Base-by-base conservation (phyloP, 2,797 vertebrate species). In the Enteromius mattozi region DNA sequence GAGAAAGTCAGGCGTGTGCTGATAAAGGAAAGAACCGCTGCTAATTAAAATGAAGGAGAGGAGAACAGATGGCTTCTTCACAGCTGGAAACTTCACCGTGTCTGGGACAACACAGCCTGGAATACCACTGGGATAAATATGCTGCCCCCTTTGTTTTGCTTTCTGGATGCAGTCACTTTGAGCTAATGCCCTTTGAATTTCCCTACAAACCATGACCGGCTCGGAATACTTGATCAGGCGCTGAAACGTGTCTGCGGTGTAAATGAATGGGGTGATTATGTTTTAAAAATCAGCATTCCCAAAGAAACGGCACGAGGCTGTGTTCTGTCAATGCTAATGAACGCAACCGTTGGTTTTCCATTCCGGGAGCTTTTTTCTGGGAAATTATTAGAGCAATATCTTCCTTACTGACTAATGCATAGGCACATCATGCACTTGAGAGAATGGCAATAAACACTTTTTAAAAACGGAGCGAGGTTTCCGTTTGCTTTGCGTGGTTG, bases 31-130 rank as follows among this genome's bases (percentile, higher is more conserved):
- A 86, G 92, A 88, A 93, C 89, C 88, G 91, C 85, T 86, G 88
- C 85, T 93, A 93, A 94, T 91, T 95, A 92, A 91, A 93, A 91
- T 90, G 88, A 90, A 90, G 92, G 92, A 91, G 90, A 88, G 88
- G 91, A 40, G 92, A 95, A 89, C 95, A 96, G 94, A 94, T 95
- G 94, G 94, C 89, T 88, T 90, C 90, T 88, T 88, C 90, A 89
- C 91, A 91, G 91, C 89, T 93, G 92, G 85, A 94, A 91, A 85
- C 87, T 90, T 88, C 78, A 83, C 8, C 47, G 86, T 88, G 91
- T 91, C 92, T 91, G 91, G 93, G 91, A 86, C 72, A 81, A 82
- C 92, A 83, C 85, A 77, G 85, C 56, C 84, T 68, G 88, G 83
- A 49, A 81, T 89, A 88, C 84, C 85, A 88, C 90, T 87, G 90